Evolutionary conservation across 2,113 vertebrate genomes (phyloP).

Genomic region (Oreochromis tanganicae): DNA sequence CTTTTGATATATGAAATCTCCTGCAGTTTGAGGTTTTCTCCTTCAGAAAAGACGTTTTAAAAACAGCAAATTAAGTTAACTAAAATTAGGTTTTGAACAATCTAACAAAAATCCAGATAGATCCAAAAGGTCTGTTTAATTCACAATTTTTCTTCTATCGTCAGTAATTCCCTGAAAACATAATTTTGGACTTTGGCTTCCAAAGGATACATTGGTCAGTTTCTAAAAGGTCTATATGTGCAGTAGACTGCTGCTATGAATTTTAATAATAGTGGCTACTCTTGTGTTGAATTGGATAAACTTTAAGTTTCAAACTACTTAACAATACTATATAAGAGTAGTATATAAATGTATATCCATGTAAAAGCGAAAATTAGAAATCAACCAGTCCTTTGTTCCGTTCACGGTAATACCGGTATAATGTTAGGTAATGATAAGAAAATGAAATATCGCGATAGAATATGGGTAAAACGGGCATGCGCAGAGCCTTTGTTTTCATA

Average conservation of each 20-base stretch:
- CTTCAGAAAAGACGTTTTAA: not conserved
- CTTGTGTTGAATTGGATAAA: not conserved
- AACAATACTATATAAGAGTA: not conserved
- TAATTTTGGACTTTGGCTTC: not conserved
- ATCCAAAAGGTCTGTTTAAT: not conserved
- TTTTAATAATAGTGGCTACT: fast-evolving
- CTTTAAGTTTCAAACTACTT: not conserved
- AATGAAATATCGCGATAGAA: not conserved
- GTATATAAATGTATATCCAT: not conserved
- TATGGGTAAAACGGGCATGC: fast-evolving
- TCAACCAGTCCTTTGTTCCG: not conserved
- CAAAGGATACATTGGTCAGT: not conserved
- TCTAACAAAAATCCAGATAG: not conserved
- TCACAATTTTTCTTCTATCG: not conserved
- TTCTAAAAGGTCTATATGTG: not conserved
- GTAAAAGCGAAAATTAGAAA: not conserved
- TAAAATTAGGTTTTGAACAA: not conserved
- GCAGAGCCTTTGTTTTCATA: not conserved
- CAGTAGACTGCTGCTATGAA: not conserved
- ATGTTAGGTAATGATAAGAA: not conserved
- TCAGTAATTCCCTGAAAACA: not conserved
- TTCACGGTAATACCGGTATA: fast-evolving
- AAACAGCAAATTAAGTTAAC: not conserved
- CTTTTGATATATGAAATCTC: not conserved
- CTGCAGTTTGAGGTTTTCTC: not conserved